Conservation (phyloP, 2,888 invertebrate genomes). For the Amblyteles armatorius region DNA sequence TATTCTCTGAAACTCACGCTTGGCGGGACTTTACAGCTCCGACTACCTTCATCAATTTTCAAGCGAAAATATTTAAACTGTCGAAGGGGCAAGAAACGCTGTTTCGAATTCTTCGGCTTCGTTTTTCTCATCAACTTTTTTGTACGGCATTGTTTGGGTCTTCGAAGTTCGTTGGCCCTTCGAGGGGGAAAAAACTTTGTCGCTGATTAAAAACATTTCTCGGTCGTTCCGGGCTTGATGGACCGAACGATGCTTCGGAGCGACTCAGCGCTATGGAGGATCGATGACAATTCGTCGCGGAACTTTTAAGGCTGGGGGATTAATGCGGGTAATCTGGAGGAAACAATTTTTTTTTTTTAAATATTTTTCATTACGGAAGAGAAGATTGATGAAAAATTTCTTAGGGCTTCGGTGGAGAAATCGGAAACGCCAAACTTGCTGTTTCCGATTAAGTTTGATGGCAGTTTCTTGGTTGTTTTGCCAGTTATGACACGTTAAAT, state of each 20-base stretch:
- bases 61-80: not conserved
- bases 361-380: not conserved
- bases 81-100: not conserved
- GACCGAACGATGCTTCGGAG: not conserved
- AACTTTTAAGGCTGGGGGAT: not conserved
- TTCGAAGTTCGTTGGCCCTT: not conserved
- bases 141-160: not conserved
- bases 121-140: not conserved
- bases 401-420: not conserved
- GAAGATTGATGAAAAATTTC: not conserved
- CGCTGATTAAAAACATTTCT: not conserved
- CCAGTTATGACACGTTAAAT: not conserved
- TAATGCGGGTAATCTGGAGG: not conserved
- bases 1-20: too few species aligned
- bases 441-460: constrained; percentile 3
- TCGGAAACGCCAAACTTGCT: not conserved
- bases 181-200: not conserved
- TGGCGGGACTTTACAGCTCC: too few species aligned
- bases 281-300: not conserved
- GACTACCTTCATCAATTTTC: not conserved
- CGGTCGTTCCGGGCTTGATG: not conserved
- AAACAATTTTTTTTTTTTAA: not conserved
- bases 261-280: not conserved
- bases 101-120: not conserved
- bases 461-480: not conserved